These are phyloP conservation scores for Gephyroberyx darwinii DNA, from an alignment of 2,797 vertebrate genomes.

Conservation along the genomic window DNA sequence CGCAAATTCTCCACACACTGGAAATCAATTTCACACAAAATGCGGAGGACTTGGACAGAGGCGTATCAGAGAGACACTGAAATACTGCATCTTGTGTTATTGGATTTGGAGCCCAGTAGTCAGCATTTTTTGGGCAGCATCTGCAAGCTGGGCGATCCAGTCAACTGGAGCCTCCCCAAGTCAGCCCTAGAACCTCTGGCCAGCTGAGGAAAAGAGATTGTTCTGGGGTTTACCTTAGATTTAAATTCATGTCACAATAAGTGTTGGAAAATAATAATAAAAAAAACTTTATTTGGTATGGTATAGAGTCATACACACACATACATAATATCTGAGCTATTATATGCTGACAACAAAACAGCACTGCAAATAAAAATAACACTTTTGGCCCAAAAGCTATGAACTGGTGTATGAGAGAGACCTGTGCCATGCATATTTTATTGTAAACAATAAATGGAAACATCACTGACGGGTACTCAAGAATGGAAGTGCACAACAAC, in stretches of 20 bases:
- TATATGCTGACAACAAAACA: slow-evolving; percentile 18
- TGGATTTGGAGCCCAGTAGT: slow-evolving; percentile 78
- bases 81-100: slow-evolving; percentile 80
- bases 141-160: slow-evolving; percentile 72
- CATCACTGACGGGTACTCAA: slow-evolving; percentile 16
- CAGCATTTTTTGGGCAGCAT: slow-evolving; percentile 58
- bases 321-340: slow-evolving; percentile 48
- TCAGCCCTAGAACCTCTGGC: slow-evolving; percentile 71
- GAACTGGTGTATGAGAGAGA: slow-evolving; percentile 42
- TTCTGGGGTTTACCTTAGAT: slow-evolving; percentile 70
- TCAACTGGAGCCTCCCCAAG: slow-evolving; percentile 59
- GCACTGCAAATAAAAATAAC: slow-evolving; percentile 31
- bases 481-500: slow-evolving; percentile 18
- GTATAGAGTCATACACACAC: slow-evolving; percentile 30
- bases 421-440: slow-evolving; percentile 56
- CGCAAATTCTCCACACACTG: slow-evolving; percentile 77
- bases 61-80: slow-evolving; percentile 73
- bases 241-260: slow-evolving; percentile 56
- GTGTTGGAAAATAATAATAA: slow-evolving; percentile 42
- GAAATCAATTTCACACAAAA: slow-evolving; percentile 83
- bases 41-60: slow-evolving; percentile 77
- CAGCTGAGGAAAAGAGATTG: slow-evolving; percentile 73
- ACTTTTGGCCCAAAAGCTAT: slow-evolving; percentile 27
- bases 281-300: slow-evolving; percentile 27
- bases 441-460: slow-evolving; percentile 56